Evolutionary conservation across 2,113 vertebrate species (phyloP).

Genomic region (Montifringilla adamsi): DNA sequence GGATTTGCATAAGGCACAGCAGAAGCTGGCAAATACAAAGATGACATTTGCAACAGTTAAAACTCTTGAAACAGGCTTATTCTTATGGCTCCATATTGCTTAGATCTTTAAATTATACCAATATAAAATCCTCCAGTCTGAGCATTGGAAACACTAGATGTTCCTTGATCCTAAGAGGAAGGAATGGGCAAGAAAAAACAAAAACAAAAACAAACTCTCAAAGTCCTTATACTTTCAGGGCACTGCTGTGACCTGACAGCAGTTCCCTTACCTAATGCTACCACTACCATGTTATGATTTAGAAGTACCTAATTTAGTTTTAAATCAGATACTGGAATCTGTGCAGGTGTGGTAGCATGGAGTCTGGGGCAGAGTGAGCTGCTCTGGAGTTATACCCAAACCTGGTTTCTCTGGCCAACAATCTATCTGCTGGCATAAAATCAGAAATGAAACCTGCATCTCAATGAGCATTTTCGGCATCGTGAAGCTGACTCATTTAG

Average conservation of each 20-base stretch:
- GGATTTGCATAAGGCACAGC: background rate
- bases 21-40: background rate
- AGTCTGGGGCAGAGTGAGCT: background rate
- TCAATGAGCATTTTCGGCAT: background rate
- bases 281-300: background rate
- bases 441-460: background rate
- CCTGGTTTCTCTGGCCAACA: background rate
- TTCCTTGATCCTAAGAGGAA: background rate
- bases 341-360: background rate
- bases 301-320: background rate
- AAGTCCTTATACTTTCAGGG: background rate
- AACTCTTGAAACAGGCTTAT: background rate
- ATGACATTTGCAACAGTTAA: background rate
- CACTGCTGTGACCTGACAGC: background rate
- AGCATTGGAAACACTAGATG: background rate
- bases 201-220: background rate
- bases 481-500: slow-evolving; percentile 25
- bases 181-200: background rate
- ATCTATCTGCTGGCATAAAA: background rate
- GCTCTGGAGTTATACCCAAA: background rate
- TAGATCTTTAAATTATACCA: background rate
- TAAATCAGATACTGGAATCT: background rate
- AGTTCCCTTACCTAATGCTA: background rate
- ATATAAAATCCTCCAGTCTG: background rate
- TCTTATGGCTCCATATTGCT: background rate